These are phyloP conservation scores for Resseliella maxima DNA, from an alignment of 2,888 invertebrate genomes.

Conservation along the genomic window DNA sequence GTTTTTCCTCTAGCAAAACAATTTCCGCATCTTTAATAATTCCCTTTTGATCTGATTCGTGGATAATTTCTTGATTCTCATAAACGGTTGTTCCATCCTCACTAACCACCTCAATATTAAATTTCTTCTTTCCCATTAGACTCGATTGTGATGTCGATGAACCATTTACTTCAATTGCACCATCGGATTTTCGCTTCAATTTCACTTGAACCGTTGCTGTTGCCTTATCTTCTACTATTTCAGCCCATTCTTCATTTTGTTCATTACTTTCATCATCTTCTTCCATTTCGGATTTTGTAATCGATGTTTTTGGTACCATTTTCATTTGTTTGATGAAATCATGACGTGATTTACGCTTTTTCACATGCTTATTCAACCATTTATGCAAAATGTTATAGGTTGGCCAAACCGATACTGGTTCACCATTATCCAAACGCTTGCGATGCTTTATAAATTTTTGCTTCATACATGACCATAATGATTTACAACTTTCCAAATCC, in stretches of 20 bases:
- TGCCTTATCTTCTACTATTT: background rate
- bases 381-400: constrained; percentile 22
- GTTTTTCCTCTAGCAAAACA: background rate
- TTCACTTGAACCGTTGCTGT: background rate
- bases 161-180: background rate
- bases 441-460: constrained; percentile 57
- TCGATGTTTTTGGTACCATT: background rate
- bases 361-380: constrained; percentile 56
- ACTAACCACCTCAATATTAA: constrained; percentile 22
- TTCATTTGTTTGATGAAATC: constrained; percentile 50
- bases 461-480: constrained; percentile 56
- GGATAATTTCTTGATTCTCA: background rate
- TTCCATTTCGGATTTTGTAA: background rate
- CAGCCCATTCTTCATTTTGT: constrained; percentile 16
- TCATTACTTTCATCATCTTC: constrained; percentile 9
- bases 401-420: constrained; percentile 30
- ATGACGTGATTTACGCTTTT: constrained; percentile 51
- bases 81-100: background rate
- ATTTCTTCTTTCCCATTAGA: background rate
- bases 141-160: background rate
- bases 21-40: constrained; percentile 22
- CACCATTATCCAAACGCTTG: constrained; percentile 53
- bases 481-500: constrained; percentile 56
- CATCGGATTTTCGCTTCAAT: background rate
- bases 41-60: background rate